phyloP scores from a whole-genome alignment of 2,113 vertebrate species.

The Bubo bubo region DNA sequence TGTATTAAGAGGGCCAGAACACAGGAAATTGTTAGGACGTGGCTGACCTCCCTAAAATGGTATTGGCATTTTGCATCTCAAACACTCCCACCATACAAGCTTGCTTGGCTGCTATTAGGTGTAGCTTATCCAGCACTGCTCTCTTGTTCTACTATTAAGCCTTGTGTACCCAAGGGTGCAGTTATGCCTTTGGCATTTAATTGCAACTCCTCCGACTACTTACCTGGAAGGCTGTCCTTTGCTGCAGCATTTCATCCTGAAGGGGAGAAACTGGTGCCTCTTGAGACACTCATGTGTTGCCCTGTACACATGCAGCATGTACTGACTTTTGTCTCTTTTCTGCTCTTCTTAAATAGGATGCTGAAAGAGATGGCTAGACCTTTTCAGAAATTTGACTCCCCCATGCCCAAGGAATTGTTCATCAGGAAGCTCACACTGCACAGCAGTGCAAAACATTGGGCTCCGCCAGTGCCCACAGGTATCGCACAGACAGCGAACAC shows the following conservation, averaged over 20 bases:
- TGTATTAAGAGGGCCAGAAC: neutral
- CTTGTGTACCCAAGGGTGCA: neutral
- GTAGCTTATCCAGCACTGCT: neutral
- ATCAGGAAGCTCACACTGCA: rapidly evolving
- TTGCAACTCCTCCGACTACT: neutral
- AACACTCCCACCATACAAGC: neutral
- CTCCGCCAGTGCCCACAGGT: neutral
- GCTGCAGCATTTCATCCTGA: neutral
- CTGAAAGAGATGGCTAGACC: neutral
- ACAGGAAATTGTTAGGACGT: neutral
- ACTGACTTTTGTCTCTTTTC: neutral
- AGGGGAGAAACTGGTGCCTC: neutral
- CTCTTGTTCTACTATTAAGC: neutral
- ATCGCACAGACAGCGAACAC: neutral
- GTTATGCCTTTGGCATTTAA: neutral
- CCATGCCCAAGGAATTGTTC: neutral
- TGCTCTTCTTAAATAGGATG: neutral
- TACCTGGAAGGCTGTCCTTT: neutral
- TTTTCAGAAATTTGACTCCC: neutral
- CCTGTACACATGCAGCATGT: neutral
- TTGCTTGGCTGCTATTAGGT: neutral
- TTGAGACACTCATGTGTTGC: neutral
- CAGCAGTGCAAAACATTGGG: neutral
- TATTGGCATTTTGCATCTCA: neutral
- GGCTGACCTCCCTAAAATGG: neutral